These are phyloP conservation scores for Megaustenia siamemsis DNA, from an alignment of 2,888 invertebrate species.

Conservation along the genomic window DNA sequence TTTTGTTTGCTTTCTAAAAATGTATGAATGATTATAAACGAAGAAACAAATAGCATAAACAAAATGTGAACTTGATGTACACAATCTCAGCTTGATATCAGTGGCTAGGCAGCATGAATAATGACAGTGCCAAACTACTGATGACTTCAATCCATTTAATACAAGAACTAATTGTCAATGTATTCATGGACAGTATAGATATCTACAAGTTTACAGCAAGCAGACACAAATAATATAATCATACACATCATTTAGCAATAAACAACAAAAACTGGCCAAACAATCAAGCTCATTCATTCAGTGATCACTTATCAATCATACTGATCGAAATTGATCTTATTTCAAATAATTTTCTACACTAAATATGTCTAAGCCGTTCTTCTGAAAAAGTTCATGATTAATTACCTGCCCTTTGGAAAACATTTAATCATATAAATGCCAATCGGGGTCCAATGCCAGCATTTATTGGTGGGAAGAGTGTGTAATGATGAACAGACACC, in stretches of 20 bases:
- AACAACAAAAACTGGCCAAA: no score
- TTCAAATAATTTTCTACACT: no score
- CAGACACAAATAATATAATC: not conserved
- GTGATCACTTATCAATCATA: no score
- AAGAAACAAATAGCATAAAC: not conserved
- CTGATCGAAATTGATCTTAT: no score
- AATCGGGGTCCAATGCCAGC: no score
- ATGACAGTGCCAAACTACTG: not conserved
- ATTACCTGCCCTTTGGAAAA: no score
- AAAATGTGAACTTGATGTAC: not conserved
- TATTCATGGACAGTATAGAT: not conserved
- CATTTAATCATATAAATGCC: no score
- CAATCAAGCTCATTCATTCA: no score
- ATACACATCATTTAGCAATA: not conserved
- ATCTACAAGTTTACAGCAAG: not conserved
- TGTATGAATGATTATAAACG: constrained; percentile 4
- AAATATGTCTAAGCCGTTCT: no score
- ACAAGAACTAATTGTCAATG: not conserved
- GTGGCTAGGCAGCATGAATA: not conserved
- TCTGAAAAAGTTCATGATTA: no score
- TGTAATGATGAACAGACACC: no score
- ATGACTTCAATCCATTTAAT: not conserved
- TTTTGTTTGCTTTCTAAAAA: constrained; percentile 21
- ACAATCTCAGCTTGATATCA: not conserved
- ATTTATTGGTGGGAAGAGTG: no score